Conservation (phyloP, 2,113 vertebrate species). For the Gasterosteus nipponicus region DNA sequence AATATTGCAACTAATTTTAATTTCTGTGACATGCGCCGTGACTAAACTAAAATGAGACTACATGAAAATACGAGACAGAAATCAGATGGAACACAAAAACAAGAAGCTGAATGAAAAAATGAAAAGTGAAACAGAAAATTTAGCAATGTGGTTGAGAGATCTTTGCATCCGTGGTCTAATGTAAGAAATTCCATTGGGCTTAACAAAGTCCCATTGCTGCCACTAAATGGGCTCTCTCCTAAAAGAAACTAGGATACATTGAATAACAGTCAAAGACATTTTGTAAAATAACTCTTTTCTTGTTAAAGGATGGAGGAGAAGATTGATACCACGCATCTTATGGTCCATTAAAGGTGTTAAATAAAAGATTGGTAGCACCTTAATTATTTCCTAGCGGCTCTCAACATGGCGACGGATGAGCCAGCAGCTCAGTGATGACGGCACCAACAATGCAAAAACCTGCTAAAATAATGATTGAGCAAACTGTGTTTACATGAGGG, state of each 20-base stretch:
- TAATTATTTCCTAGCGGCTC: no score
- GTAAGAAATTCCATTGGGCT: neutral
- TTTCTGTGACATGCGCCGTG: neutral
- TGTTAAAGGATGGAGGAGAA: neutral
- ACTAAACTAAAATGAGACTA: neutral
- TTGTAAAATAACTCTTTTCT: neutral
- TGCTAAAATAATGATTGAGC: no score
- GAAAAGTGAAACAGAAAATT: neutral
- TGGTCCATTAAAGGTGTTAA: neutral
- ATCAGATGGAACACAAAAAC: neutral
- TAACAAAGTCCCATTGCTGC: no score
- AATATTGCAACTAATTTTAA: conserved; percentile 16
- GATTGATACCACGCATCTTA: neutral
- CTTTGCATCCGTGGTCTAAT: conserved; percentile 1
- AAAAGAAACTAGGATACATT: neutral
- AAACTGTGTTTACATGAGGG: no score
- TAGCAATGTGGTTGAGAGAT: neutral
- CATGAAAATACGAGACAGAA: neutral
- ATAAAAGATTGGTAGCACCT: no score
- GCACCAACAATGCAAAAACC: no score
- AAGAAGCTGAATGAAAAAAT: neutral
- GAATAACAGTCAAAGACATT: neutral
- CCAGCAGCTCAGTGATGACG: no score
- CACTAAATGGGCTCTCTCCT: neutral
- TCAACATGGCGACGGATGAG: no score